phyloP scores from a whole-genome alignment of 2,113 vertebrate species.

The Hymenochirus boettgeri region DNA sequence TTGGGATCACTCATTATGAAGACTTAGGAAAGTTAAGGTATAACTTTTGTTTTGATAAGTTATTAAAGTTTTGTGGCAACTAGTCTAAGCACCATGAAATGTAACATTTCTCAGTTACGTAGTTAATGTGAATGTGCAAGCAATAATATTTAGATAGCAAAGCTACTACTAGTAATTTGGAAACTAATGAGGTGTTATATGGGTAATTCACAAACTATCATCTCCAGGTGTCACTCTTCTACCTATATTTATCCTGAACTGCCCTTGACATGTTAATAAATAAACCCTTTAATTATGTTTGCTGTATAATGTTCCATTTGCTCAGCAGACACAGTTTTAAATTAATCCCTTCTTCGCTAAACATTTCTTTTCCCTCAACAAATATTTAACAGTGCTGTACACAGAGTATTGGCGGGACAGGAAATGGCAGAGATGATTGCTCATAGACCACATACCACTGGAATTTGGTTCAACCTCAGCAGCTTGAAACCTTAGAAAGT shows the following conservation, averaged over 20 bases:
- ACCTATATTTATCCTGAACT: background rate
- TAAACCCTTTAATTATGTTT: background rate
- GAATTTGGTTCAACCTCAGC: slow-evolving; percentile 2
- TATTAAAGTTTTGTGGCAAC: no score
- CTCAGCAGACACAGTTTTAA: background rate
- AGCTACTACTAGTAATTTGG: background rate
- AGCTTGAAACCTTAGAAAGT: slow-evolving; percentile 1
- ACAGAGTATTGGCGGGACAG: background rate
- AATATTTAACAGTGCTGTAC: slow-evolving; percentile 2
- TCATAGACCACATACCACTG: slow-evolving; percentile 1
- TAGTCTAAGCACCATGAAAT: no score
- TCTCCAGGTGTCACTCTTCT: background rate
- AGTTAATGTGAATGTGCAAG: no score
- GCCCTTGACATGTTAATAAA: background rate
- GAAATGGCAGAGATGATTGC: slow-evolving; percentile 2
- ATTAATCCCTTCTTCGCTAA: background rate
- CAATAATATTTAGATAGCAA: no score
- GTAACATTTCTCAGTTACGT: no score
- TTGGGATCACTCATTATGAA: no score
- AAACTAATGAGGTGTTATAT: background rate
- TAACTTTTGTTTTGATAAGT: no score
- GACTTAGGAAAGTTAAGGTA: no score
- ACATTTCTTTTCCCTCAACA: slow-evolving; percentile 4
- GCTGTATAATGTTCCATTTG: slow-evolving; percentile 9
- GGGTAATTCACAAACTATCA: no score